phyloP scores from a whole-genome alignment of 2,797 vertebrate genomes.

The Pogonophryne albipinna region DNA sequence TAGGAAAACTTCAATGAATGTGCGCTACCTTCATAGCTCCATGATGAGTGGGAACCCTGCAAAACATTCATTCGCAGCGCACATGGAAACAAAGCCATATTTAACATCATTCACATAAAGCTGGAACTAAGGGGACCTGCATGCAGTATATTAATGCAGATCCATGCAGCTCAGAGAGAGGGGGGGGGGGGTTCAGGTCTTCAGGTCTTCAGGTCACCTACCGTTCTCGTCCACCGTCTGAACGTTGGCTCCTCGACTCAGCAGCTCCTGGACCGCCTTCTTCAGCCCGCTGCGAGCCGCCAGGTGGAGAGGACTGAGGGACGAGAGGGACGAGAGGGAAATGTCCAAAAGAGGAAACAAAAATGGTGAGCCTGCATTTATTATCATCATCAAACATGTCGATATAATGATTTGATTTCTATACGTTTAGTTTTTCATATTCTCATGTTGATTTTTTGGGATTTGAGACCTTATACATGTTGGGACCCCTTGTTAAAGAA shows the following conservation, averaged over 20 bases:
- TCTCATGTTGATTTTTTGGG: no score
- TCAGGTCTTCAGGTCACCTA: constrained; percentile 60
- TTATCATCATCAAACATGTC: no score
- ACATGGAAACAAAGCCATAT: neutral
- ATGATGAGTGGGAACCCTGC: constrained; percentile 31
- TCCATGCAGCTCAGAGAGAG: constrained; percentile 4
- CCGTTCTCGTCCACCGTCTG: constrained; percentile 94
- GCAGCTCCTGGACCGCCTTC: constrained; percentile 92
- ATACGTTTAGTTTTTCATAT: no score
- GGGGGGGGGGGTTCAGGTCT: no score
- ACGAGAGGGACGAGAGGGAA: no score
- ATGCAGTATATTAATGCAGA: constrained; percentile 7
- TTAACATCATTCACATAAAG: constrained; percentile 13
- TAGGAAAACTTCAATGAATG: no score
- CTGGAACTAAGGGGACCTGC: constrained; percentile 19
- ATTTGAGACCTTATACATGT: no score
- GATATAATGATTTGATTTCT: no score
- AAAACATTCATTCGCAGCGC: neutral
- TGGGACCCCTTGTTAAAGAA: no score
- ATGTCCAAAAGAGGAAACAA: no score
- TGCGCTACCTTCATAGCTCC: no score
- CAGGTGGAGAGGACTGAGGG: constrained; percentile 92
- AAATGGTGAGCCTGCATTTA: no score
- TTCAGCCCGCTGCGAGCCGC: constrained; percentile 95
- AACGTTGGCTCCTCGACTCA: constrained; percentile 93